Evolutionary conservation across 2,797 vertebrate species (phyloP), one percentile per base, ranked within the genome.

Genomic region (Thaleichthys pacificus): DNA sequence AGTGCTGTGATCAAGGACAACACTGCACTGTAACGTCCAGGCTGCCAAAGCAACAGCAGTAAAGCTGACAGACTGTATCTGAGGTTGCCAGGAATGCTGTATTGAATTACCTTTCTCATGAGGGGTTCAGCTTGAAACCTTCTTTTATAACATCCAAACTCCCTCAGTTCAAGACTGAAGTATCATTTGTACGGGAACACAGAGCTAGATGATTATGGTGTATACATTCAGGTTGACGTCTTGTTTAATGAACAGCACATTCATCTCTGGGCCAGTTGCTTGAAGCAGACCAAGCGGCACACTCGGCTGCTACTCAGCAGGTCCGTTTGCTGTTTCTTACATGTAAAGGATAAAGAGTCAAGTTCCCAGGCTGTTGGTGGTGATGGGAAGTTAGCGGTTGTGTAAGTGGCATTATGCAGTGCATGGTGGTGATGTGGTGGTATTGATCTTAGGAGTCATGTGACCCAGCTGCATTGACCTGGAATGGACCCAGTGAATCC

Each of bases 381-480:
- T 73, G 72, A 72, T 79, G 84, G 83, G 75, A n/a, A 22, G 58
- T 47, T 35, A 28, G 21, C 17, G 30, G 80, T 91, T 91, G 88
- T 77, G 83, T 85, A 90, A 89, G 79, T 72, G 77, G 84, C 80
- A 82, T 87, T 88, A 85, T 87, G 83, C 84, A 73, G 81, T 76
- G 79, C 84, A 74, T 70, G 83, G 85, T 71, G 73, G 85, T 88
- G 83, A 87, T 87, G 87, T 81, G 67, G 79, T 84, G 74, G 4
- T 80, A 91, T 91, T 66, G 89, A 91, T 92, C 85, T 77, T 69
- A 68, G 78, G 72, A 17, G 81, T 90, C 89, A 91, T 66, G 24
- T 91, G 90, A 91, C 76, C 63, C 67, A 38, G 73, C 76, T 80
- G 85, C 79, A 89, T 82, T 88, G 82, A 78, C 80, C 79, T 83